These are phyloP conservation scores for Acanthiza pusilla DNA, from an alignment of 2,797 vertebrate species.

Conservation along the genomic window DNA sequence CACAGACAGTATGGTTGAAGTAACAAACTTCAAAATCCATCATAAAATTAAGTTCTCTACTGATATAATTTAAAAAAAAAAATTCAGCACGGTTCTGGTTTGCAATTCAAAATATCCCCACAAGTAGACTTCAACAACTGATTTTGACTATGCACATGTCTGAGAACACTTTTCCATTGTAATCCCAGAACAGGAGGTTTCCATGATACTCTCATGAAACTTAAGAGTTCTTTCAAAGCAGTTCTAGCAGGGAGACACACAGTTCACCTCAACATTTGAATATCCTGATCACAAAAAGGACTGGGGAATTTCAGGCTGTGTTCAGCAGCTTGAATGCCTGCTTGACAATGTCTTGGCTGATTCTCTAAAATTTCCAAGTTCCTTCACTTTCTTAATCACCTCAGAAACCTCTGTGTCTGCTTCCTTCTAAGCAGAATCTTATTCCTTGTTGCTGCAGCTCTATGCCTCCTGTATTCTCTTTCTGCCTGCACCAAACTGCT, in stretches of 20 bases:
- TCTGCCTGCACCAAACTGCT: neutral
- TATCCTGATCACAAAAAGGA: neutral
- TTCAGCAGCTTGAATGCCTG: neutral
- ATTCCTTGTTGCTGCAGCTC: neutral
- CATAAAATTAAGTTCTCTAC: neutral
- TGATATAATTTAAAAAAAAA: rapidly evolving
- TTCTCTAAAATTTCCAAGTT: neutral
- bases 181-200: neutral
- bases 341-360: neutral
- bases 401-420: neutral
- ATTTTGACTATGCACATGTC: neutral
- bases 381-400: neutral
- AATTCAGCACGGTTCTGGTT: neutral
- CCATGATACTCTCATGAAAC: neutral
- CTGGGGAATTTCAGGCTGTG: neutral
- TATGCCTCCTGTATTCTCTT: neutral
- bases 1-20: neutral
- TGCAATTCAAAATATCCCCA: neutral
- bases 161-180: neutral
- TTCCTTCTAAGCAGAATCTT: neutral
- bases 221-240: neutral
- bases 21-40: neutral
- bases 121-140: neutral
- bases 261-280: neutral
- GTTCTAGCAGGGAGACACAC: neutral